phyloP scores from a whole-genome alignment of 2,888 invertebrate genomes.

The Pilophorus perplexus region DNA sequence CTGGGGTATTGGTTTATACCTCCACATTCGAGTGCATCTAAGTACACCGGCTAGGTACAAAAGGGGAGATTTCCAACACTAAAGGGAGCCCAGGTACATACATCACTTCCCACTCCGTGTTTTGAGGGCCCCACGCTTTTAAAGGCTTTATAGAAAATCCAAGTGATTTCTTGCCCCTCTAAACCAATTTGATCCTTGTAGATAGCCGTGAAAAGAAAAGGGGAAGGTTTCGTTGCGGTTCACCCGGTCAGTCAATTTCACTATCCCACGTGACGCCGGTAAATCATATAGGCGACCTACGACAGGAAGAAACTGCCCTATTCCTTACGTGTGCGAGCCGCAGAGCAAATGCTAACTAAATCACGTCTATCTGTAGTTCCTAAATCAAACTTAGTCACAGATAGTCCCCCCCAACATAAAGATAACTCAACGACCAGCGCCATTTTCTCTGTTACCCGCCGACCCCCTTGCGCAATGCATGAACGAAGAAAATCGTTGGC shows the following conservation, averaged over 20 bases:
- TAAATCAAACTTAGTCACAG: too few relatives aligned
- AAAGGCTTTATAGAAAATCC: slow-evolving; percentile 8
- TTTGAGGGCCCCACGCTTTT: not conserved
- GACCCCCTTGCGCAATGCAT: too few relatives aligned
- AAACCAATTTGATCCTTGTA: not conserved
- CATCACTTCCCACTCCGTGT: not conserved
- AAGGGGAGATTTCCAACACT: not conserved
- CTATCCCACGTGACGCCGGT: not conserved
- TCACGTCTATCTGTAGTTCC: too few relatives aligned
- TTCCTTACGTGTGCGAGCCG: too few relatives aligned
- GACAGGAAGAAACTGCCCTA: too few relatives aligned
- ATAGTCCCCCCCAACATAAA: too few relatives aligned
- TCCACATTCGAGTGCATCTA: not conserved
- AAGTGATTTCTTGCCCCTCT: slow-evolving; percentile 7
- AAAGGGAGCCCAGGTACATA: not conserved
- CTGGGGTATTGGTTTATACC: slow-evolving; percentile 23
- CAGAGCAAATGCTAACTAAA: too few relatives aligned
- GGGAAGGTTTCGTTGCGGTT: not conserved
- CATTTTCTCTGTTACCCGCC: too few relatives aligned
- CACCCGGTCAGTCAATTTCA: not conserved
- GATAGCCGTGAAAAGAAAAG: too few relatives aligned
- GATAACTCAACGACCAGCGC: too few relatives aligned
- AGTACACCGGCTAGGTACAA: not conserved
- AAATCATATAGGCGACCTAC: too few relatives aligned
- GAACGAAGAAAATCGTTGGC: too few relatives aligned